Evolutionary conservation across 2,113 vertebrate species (phyloP).

Genomic region (Tetrax tetrax): DNA sequence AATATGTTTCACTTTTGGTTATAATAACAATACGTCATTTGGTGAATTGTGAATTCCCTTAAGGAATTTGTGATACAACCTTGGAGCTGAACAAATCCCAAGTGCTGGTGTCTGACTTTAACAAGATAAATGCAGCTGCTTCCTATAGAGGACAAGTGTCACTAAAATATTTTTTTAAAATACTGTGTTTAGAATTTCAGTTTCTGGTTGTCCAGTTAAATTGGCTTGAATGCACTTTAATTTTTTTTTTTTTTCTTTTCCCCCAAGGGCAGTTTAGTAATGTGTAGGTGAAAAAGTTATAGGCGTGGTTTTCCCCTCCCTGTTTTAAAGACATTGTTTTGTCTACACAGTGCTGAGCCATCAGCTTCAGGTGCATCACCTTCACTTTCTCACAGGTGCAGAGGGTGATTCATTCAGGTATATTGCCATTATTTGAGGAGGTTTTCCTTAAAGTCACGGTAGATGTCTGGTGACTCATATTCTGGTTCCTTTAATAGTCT

Average conservation of each 20-base stretch:
- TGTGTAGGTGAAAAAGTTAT: background rate
- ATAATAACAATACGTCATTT: conserved; percentile 81
- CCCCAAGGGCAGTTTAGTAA: background rate
- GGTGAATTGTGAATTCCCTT: conserved; percentile 75
- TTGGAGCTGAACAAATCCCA: conserved; percentile 68
- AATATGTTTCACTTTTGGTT: conserved; percentile 58
- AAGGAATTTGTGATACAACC: conserved; percentile 50
- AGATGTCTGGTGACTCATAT: conserved; percentile 44
- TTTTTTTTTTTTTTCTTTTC: background rate
- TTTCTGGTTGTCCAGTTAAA: conserved; percentile 19
- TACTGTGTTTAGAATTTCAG: background rate
- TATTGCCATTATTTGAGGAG: conserved; percentile 32
- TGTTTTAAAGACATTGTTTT: background rate
- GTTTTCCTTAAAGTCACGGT: conserved; percentile 50
- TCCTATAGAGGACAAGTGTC: conserved; percentile 64
- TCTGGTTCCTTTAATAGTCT: conserved; percentile 51
- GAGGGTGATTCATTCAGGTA: conserved; percentile 30
- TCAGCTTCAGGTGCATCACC: conserved; percentile 37
- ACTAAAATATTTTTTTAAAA: conserved; percentile 50
- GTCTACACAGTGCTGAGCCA: background rate
- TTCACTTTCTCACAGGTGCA: conserved; percentile 51
- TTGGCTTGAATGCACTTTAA: conserved; percentile 17
- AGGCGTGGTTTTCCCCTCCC: background rate
- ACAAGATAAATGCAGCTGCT: conserved; percentile 61
- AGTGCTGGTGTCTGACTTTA: conserved; percentile 64